These are phyloP conservation scores for Heterochromis multidens DNA, from an alignment of 2,113 vertebrate species.

Conservation along the genomic window DNA sequence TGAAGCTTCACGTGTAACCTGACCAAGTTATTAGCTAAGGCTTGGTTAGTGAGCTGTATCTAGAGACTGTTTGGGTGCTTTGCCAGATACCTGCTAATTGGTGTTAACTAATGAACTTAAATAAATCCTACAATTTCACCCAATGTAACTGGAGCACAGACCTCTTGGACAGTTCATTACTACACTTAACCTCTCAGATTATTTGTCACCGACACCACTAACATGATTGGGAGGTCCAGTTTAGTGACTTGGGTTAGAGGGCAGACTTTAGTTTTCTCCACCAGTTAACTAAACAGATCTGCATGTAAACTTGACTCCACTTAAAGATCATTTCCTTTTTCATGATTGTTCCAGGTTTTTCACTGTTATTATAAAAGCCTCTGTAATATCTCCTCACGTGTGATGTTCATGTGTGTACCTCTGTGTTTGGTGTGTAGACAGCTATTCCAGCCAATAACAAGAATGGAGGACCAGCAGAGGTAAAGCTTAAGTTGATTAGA, in stretches of 20 bases:
- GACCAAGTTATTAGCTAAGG: too few relatives aligned
- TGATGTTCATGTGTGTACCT: conserved; percentile 73
- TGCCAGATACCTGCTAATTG: too few relatives aligned
- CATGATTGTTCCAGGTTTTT: background rate
- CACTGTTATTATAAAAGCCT: background rate
- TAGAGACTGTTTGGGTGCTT: too few relatives aligned
- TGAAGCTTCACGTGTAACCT: too few relatives aligned
- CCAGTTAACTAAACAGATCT: background rate
- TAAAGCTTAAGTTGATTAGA: conserved; percentile 77
- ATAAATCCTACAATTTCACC: too few relatives aligned
- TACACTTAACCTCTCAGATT: too few relatives aligned
- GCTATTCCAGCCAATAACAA: conserved; percentile 84
- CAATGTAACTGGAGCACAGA: too few relatives aligned
- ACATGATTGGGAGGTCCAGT: too few relatives aligned
- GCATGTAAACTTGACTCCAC: background rate
- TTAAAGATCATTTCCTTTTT: background rate
- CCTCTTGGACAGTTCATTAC: too few relatives aligned
- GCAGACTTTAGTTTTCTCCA: background rate
- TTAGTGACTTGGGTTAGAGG: background rate
- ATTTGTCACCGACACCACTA: too few relatives aligned
- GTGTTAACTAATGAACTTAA: too few relatives aligned
- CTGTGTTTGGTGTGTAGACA: conserved; percentile 88
- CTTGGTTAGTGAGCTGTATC: too few relatives aligned
- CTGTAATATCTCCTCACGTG: background rate
- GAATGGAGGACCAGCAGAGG: conserved; percentile 80